phyloP scores from a whole-genome alignment of 1,140 invertebrate species.

The Pogonomyrmex barbatus region DNA sequence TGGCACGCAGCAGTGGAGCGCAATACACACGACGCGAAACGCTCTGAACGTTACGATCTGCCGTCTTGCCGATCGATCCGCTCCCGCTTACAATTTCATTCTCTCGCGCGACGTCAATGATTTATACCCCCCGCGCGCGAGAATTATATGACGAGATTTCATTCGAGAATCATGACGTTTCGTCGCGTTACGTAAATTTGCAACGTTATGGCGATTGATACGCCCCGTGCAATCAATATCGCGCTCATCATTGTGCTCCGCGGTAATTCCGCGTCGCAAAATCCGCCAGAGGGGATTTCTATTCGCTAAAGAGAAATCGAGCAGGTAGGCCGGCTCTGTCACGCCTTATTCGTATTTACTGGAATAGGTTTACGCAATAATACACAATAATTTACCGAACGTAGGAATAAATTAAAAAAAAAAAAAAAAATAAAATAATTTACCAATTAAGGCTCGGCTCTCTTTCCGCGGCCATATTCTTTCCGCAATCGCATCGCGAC shows the following conservation, averaged over 20 bases:
- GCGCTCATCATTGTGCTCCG: not conserved
- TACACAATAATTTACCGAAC: too few species aligned
- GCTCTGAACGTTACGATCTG: conserved; percentile 54
- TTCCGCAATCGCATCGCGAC: too few species aligned
- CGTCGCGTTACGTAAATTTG: conserved; percentile 35
- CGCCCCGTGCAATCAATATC: not conserved
- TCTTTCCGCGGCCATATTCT: too few species aligned
- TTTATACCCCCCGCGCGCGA: conserved; percentile 5
- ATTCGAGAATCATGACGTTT: conserved; percentile 51
- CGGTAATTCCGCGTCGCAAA: not conserved
- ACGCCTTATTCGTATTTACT: not conserved
- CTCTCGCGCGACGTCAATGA: conserved; percentile 20
- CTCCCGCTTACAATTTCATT: not conserved
- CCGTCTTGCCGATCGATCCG: conserved; percentile 52
- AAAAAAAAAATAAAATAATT: too few species aligned
- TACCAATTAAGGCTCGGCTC: too few species aligned
- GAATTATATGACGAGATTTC: not conserved
- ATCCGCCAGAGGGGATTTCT: not conserved
- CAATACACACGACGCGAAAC: conserved; percentile 40
- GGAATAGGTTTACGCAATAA: not conserved
- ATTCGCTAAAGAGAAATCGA: not conserved
- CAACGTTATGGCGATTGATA: conserved; percentile 48
- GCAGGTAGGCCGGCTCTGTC: not conserved
- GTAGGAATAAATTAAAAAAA: too few species aligned
- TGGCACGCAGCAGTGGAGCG: conserved; percentile 35